These are phyloP conservation scores for Artibeus lituratus DNA, from an alignment of 2,797 vertebrate species.

Conservation along the genomic window DNA sequence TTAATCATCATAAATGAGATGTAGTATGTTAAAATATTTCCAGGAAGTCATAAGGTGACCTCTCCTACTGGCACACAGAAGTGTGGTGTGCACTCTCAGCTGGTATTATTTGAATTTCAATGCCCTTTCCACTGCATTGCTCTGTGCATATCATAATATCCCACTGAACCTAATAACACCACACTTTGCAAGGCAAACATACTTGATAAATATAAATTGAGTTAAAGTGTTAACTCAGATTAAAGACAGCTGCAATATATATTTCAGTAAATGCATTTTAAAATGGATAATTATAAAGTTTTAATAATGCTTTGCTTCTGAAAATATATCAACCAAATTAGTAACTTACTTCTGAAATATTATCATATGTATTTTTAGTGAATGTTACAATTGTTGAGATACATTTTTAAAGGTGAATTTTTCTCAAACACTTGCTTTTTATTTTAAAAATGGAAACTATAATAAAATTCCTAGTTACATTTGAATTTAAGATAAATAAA, in stretches of 20 bases:
- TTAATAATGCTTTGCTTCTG: background rate
- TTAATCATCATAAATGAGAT: background rate
- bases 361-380: background rate
- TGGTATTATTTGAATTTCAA: background rate
- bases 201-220: background rate
- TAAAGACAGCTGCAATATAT: background rate
- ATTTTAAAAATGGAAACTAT: background rate
- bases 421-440: background rate
- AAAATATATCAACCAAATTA: background rate
- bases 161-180: background rate
- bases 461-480: background rate
- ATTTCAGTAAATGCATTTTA: background rate
- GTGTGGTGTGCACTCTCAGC: background rate
- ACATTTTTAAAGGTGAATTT: background rate
- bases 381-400: background rate
- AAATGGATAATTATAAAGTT: background rate
- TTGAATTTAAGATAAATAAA: background rate
- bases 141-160: background rate
- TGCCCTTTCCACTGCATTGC: background rate
- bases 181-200: background rate
- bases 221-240: background rate
- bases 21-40: background rate
- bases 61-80: background rate
- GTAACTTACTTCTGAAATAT: background rate
- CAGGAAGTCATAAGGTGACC: background rate